phyloP scores from a whole-genome alignment of 2,888 invertebrate species.

The Rhaphigaster nebulosa region DNA sequence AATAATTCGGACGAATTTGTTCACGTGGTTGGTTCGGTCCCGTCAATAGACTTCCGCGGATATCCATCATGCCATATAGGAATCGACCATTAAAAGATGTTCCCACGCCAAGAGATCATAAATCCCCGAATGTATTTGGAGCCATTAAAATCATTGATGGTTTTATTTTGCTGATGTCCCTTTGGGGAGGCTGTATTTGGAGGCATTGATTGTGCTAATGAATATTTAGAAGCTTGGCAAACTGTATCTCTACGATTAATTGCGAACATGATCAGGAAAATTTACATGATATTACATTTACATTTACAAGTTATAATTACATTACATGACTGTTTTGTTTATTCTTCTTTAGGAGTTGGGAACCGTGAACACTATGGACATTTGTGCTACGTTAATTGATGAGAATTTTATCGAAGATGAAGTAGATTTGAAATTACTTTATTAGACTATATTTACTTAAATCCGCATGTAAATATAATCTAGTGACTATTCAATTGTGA shows the following conservation, averaged over 20 bases:
- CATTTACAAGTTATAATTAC: too few relatives aligned
- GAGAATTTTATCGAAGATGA: too few relatives aligned
- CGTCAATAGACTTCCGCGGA: background rate
- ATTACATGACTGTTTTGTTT: background rate
- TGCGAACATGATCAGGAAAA: background rate
- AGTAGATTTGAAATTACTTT: too few relatives aligned
- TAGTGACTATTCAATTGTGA: too few relatives aligned
- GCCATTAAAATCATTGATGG: conserved; percentile 36
- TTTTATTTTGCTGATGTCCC: conserved; percentile 12
- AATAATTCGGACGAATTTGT: conserved; percentile 16
- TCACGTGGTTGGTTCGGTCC: background rate
- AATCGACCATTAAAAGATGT: conserved; percentile 38
- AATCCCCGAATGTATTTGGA: conserved; percentile 35
- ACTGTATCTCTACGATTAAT: background rate
- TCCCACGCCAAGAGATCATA: conserved; percentile 7
- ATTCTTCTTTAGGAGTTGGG: background rate
- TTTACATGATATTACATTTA: background rate
- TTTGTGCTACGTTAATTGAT: too few relatives aligned
- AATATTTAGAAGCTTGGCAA: background rate
- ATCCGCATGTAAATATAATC: too few relatives aligned
- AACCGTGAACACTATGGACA: too few relatives aligned
- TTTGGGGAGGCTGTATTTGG: background rate
- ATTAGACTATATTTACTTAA: too few relatives aligned
- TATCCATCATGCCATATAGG: background rate
- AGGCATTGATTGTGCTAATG: background rate